A percentile compares a stretch with the other conserved stretches of the same genome.
Conservation (phyloP, 2,797 vertebrate genomes). For the Pseudopleuronectes americanus region DNA sequence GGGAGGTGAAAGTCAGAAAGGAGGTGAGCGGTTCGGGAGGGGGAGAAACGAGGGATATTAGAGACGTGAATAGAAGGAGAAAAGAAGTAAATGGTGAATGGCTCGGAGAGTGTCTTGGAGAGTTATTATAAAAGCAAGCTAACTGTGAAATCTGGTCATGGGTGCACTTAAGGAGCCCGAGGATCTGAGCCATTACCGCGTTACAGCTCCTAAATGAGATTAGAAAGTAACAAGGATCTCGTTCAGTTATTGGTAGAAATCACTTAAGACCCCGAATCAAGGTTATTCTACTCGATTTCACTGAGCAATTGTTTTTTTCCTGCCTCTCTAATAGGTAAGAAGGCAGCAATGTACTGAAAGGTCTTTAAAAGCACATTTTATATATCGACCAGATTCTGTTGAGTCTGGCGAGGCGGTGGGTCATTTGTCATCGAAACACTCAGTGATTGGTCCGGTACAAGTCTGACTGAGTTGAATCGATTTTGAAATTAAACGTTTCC, state of each 20-base stretch:
- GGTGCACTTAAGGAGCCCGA: constrained; percentile 41
- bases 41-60: not conserved
- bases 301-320: not conserved
- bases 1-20: not conserved
- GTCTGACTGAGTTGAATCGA: constrained; percentile 9
- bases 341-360: not conserved
- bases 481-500: constrained; percentile 28
- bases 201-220: constrained; percentile 35
- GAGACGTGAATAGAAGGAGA: constrained; percentile 11
- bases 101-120: constrained; percentile 26
- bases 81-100: constrained; percentile 32
- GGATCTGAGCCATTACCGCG: constrained; percentile 39
- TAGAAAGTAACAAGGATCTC: constrained; percentile 26
- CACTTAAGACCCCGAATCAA: constrained; percentile 18
- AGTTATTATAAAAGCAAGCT: constrained; percentile 42
- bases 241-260: constrained; percentile 32
- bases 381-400: not conserved
- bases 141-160: constrained; percentile 50
- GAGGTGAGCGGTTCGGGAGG: constrained; percentile 20
- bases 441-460: constrained; percentile 2
- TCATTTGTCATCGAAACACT: constrained; percentile 39
- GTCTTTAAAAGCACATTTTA: constrained; percentile 16
- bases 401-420: not conserved
- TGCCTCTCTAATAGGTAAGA: not conserved
- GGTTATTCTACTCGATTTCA: constrained; percentile 6